Conservation (phyloP, 1,140 invertebrate species). For the Procambarus clarkii region DNA sequence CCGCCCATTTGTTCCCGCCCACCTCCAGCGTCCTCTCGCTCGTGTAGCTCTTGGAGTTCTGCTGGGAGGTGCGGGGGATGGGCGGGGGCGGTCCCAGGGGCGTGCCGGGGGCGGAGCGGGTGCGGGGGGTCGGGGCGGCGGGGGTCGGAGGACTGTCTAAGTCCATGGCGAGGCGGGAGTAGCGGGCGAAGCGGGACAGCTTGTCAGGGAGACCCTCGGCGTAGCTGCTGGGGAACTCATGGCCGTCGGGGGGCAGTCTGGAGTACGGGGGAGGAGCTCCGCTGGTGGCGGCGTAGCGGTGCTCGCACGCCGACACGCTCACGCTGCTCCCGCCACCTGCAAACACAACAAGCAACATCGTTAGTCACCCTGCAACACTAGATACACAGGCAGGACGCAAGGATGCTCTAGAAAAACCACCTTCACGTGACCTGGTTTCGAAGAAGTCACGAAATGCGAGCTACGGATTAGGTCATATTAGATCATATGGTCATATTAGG, state of each 20-base stretch:
- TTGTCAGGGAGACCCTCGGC: conserved; percentile 78
- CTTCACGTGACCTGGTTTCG: no score
- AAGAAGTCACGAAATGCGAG: no score
- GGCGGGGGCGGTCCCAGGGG: conserved; percentile 52
- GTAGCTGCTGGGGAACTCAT: conserved; percentile 88
- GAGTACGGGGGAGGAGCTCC: conserved; percentile 76
- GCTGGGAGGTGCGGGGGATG: conserved; percentile 48
- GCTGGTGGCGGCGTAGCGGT: conserved; percentile 73
- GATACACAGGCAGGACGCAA: no score
- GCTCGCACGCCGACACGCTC: conserved; percentile 76
- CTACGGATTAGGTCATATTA: no score
- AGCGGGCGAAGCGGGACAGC: conserved; percentile 57
- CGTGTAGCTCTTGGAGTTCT: conserved; percentile 65
- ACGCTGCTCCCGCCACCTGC: conserved; percentile 46
- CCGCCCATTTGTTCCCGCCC: conserved; percentile 43
- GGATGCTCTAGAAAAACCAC: no score
- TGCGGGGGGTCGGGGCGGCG: conserved; percentile 37
- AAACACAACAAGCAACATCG: background rate
- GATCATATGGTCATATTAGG: no score
- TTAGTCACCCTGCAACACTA: background rate
- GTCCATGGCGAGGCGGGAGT: conserved; percentile 64
- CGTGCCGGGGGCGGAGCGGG: conserved; percentile 60
- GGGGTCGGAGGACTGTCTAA: conserved; percentile 72
- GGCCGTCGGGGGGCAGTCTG: conserved; percentile 89
- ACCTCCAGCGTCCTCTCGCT: conserved; percentile 55